phyloP scores from a whole-genome alignment of 2,113 vertebrate species.

The Tylochromis polylepis region DNA sequence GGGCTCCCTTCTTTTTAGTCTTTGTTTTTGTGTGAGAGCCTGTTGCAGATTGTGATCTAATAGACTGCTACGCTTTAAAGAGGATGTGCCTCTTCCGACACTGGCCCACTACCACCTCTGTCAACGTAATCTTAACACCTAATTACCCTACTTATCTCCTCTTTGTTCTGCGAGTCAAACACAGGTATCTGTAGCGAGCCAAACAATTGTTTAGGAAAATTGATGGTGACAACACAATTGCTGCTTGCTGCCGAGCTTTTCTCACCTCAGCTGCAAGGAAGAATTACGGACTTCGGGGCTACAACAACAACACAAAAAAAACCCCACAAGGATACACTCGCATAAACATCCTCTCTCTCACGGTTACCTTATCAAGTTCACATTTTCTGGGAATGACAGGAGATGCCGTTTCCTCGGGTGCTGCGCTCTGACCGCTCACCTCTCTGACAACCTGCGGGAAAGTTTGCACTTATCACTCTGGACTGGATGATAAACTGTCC shows the following conservation, averaged over 20 bases:
- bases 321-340: fast-evolving
- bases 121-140: slow-evolving; percentile 20
- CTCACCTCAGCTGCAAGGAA: slow-evolving; percentile 1
- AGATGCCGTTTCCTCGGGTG: slow-evolving; percentile 75
- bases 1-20: not conserved
- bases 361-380: slow-evolving; percentile 88
- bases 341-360: not conserved
- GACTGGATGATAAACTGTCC: not conserved
- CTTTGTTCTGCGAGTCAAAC: slow-evolving; percentile 10
- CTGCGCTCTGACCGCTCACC: slow-evolving; percentile 69
- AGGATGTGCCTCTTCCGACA: not conserved
- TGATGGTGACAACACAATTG: slow-evolving; percentile 46
- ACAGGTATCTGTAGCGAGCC: not conserved
- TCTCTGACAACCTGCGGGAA: slow-evolving; percentile 84
- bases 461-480: not conserved
- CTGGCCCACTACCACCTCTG: slow-evolving; percentile 7
- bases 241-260: slow-evolving; percentile 11
- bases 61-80: not conserved
- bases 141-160: not conserved
- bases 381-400: slow-evolving; percentile 79
- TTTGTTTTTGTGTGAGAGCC: not conserved
- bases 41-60: not conserved
- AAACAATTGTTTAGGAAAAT: slow-evolving; percentile 28
- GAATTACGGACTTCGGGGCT: not conserved
- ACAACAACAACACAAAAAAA: not conserved